phyloP scores from a whole-genome alignment of 2,797 vertebrate genomes.

The Octomys mimax region DNA sequence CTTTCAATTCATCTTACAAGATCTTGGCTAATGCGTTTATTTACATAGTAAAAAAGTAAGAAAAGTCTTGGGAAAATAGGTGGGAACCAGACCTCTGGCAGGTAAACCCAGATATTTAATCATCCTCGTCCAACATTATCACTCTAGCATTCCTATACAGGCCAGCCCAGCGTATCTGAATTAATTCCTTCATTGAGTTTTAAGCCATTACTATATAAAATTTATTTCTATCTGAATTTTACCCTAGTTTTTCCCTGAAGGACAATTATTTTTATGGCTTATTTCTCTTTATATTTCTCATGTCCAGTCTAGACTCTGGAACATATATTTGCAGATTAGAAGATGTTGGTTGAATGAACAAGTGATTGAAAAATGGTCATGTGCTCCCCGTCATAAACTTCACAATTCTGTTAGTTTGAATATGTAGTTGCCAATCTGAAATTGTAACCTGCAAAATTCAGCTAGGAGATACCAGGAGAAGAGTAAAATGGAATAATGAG shows the following conservation, averaged over 20 bases:
- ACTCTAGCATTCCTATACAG: too few relatives aligned
- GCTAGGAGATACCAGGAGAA: neutral
- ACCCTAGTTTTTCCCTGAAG: neutral
- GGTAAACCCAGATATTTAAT: neutral
- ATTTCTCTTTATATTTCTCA: neutral
- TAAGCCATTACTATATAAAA: neutral
- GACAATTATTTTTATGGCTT: neutral
- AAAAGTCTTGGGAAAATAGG: neutral
- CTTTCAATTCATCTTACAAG: neutral
- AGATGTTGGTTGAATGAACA: conserved; percentile 44
- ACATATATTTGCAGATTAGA: conserved; percentile 8
- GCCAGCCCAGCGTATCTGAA: neutral
- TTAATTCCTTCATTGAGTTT: neutral
- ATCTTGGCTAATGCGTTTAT: conserved; percentile 2
- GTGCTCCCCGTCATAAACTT: neutral
- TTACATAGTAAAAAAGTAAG: neutral
- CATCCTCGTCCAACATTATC: neutral
- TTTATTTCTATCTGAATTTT: conserved; percentile 27
- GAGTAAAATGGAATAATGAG: conserved; percentile 4
- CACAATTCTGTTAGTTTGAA: neutral
- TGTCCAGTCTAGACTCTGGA: neutral
- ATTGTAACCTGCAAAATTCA: conserved; percentile 18
- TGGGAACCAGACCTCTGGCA: neutral
- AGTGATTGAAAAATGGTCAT: neutral
- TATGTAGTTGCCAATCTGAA: conserved; percentile 22